Evolutionary conservation across 2,797 vertebrate species (phyloP).

Genomic region (Cynodonichthys magdalenae): DNA sequence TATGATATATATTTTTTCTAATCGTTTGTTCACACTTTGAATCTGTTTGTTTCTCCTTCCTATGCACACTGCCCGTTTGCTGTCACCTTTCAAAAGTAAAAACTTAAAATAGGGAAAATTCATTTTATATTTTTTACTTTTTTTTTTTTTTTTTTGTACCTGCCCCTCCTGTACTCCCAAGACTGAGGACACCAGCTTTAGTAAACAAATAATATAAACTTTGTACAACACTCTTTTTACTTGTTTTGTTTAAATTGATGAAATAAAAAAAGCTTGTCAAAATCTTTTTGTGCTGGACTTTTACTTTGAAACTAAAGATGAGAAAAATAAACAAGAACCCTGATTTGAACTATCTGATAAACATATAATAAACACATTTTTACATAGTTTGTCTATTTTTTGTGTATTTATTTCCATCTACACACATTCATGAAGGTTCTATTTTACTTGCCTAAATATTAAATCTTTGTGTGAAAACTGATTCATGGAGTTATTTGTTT

Average conservation of each 20-base stretch:
- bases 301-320: not conserved
- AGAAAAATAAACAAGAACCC: too few relatives aligned
- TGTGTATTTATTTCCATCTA: too few relatives aligned
- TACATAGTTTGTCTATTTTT: too few relatives aligned
- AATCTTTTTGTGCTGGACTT: conserved; percentile 13
- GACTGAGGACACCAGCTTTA: conserved; percentile 84
- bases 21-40: conserved; percentile 62
- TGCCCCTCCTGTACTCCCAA: conserved; percentile 69
- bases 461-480: too few relatives aligned
- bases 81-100: conserved; percentile 64
- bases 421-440: too few relatives aligned
- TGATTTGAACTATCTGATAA: too few relatives aligned
- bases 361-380: too few relatives aligned
- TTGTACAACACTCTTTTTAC: conserved; percentile 86
- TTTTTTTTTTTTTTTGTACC: conserved; percentile 65
- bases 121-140: conserved; percentile 74
- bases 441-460: too few relatives aligned
- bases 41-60: conserved; percentile 75
- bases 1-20: conserved; percentile 69
- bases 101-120: conserved; percentile 69
- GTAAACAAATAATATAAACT: conserved; percentile 84
- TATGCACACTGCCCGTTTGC: conserved; percentile 73
- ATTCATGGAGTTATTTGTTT: too few relatives aligned
- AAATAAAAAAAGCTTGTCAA: conserved; percentile 86
- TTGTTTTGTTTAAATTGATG: conserved; percentile 79